phyloP scores from a whole-genome alignment of 2,888 invertebrate species.

The Brachyptera risi region DNA sequence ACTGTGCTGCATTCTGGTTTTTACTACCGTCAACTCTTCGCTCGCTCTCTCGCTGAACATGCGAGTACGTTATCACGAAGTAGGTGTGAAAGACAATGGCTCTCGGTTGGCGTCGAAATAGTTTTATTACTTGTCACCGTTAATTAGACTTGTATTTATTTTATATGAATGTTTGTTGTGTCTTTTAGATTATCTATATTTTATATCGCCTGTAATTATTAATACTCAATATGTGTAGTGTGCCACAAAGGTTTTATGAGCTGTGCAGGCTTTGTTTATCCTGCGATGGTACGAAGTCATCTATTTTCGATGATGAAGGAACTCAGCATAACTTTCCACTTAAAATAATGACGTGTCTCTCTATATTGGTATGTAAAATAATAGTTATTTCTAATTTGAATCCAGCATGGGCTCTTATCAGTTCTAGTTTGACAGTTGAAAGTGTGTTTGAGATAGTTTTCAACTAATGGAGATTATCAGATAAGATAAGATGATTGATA shows the following conservation, averaged over 20 bases:
- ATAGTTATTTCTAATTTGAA: conserved; percentile 31
- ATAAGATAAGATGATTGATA: not conserved
- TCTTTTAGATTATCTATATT: conserved; percentile 32
- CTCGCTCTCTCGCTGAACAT: conserved; percentile 7
- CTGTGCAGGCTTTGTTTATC: conserved; percentile 92
- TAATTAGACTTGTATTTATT: conserved; percentile 31
- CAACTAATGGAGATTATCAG: conserved; percentile 7
- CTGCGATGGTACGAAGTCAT: conserved; percentile 67
- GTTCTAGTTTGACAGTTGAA: not conserved
- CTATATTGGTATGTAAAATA: conserved; percentile 66
- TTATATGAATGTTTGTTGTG: conserved; percentile 41
- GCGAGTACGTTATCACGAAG: not conserved
- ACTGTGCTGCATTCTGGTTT: too few species aligned
- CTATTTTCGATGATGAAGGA: conserved; percentile 73
- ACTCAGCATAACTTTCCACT: conserved; percentile 62
- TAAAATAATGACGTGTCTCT: conserved; percentile 74
- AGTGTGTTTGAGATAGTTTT: not conserved
- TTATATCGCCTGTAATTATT: conserved; percentile 29
- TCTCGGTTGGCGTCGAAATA: conserved; percentile 35
- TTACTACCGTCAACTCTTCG: too few species aligned
- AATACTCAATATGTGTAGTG: conserved; percentile 78
- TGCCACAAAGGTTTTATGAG: conserved; percentile 90
- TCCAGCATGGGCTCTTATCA: not conserved
- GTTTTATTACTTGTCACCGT: conserved; percentile 34
- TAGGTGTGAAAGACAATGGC: conserved; percentile 33